Percentiles rank a stretch among this genome's conserved stretches.
Evolutionary conservation across 2,113 vertebrate genomes (phyloP).

Genomic region (Colaptes auratus): DNA sequence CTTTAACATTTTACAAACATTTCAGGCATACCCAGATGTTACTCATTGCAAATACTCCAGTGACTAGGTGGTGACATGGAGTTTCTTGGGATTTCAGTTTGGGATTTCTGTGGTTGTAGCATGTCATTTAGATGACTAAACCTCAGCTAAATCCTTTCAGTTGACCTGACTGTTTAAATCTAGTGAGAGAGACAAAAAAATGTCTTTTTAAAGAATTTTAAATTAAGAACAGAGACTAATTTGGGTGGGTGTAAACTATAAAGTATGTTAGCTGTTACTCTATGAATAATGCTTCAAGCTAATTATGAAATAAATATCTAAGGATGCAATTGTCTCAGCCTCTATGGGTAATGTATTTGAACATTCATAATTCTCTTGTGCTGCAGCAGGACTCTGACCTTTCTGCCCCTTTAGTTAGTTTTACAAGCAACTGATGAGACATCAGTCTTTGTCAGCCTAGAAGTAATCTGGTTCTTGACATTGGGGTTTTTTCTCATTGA

Average conservation of each 20-base stretch:
- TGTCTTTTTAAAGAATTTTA: neutral
- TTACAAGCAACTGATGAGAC: slow-evolving; percentile 42
- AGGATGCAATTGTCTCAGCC: neutral
- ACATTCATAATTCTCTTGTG: neutral
- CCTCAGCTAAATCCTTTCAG: neutral
- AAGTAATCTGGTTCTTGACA: slow-evolving; percentile 71
- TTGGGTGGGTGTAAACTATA: neutral
- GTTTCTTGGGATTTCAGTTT: neutral
- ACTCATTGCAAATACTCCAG: neutral
- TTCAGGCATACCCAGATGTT: neutral
- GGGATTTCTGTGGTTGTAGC: neutral
- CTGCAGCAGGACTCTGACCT: neutral
- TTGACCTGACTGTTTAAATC: neutral
- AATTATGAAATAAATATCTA: neutral
- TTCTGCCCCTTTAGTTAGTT: slow-evolving; percentile 28
- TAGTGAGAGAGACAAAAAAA: neutral
- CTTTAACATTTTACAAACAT: neutral
- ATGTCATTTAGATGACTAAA: neutral
- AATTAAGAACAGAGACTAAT: neutral
- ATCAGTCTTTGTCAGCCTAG: slow-evolving; percentile 57
- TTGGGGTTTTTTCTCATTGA: slow-evolving; percentile 71
- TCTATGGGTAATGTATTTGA: neutral
- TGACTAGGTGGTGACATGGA: neutral
- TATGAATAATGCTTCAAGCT: neutral
- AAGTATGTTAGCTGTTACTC: neutral